phyloP scores from a whole-genome alignment of 2,888 invertebrate species.

The Caradrina kadenii region DNA sequence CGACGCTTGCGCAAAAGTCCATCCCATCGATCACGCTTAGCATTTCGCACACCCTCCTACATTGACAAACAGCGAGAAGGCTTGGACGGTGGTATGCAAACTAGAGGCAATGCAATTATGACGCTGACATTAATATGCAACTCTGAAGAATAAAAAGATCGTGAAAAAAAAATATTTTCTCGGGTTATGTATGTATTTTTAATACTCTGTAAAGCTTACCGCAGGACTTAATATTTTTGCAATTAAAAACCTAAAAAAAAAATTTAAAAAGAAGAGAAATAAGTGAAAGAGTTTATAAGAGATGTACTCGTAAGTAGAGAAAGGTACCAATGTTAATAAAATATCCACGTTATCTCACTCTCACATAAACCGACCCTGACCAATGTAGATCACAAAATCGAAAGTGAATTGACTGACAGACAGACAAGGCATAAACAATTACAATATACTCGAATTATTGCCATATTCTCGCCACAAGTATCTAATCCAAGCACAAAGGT shows the following conservation, averaged over 20 bases:
- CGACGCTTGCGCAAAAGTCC: constrained; percentile 78
- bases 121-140: neutral
- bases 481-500: constrained; percentile 83
- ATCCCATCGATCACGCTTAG: constrained; percentile 86
- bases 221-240: no score
- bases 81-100: constrained; percentile 21
- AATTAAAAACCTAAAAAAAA: no score
- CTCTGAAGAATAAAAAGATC: neutral
- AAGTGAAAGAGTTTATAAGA: no score
- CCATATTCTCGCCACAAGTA: constrained; percentile 83
- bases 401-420: constrained; percentile 88
- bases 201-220: no score
- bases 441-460: constrained; percentile 80
- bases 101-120: neutral
- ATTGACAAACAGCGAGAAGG: constrained; percentile 76
- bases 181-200: no score
- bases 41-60: constrained; percentile 76
- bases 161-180: no score
- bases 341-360: constrained; percentile 49
- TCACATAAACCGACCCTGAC: constrained; percentile 69
- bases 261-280: no score
- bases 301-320: no score
- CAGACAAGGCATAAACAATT: constrained; percentile 84
- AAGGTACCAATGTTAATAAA: no score
- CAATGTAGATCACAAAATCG: constrained; percentile 83